Conservation (phyloP, 2,888 invertebrate species). For the Drymonia ruficornis region DNA sequence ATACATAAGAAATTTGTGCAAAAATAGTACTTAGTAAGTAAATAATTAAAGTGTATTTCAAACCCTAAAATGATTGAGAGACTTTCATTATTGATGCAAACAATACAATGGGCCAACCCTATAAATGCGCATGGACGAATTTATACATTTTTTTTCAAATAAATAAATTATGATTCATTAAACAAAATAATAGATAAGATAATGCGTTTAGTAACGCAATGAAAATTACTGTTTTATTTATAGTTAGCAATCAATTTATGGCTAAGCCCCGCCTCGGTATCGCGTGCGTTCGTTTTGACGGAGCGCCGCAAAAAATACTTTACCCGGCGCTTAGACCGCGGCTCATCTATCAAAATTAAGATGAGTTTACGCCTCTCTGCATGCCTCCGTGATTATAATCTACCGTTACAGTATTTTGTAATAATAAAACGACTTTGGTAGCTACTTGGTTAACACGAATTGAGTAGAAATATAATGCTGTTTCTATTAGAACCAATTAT, state of each 20-base stretch:
- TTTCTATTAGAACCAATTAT: too few relatives aligned
- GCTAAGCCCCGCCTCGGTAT: constrained; percentile 4
- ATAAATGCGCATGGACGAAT: too few relatives aligned
- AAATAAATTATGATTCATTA: neutral
- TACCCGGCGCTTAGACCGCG: constrained; percentile 17
- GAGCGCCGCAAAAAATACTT: constrained; percentile 15
- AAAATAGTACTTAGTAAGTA: too few relatives aligned
- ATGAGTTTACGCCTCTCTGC: constrained; percentile 49
- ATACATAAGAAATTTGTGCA: too few relatives aligned
- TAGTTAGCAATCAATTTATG: constrained; percentile 21
- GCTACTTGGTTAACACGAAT: neutral
- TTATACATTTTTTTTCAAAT: neutral
- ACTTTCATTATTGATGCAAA: too few relatives aligned
- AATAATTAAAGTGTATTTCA: too few relatives aligned
- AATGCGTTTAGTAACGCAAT: neutral
- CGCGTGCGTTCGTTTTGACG: constrained; percentile 21
- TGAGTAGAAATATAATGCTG: neutral
- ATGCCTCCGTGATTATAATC: constrained; percentile 33
- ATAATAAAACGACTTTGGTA: constrained; percentile 17
- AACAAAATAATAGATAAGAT: neutral
- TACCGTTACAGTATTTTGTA: constrained; percentile 49
- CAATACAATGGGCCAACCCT: too few relatives aligned
- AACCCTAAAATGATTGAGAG: too few relatives aligned
- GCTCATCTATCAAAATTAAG: constrained; percentile 69
- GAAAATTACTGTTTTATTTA: constrained; percentile 5